phyloP scores from a whole-genome alignment of 2,797 vertebrate species.

The Limosa lapponica region DNA sequence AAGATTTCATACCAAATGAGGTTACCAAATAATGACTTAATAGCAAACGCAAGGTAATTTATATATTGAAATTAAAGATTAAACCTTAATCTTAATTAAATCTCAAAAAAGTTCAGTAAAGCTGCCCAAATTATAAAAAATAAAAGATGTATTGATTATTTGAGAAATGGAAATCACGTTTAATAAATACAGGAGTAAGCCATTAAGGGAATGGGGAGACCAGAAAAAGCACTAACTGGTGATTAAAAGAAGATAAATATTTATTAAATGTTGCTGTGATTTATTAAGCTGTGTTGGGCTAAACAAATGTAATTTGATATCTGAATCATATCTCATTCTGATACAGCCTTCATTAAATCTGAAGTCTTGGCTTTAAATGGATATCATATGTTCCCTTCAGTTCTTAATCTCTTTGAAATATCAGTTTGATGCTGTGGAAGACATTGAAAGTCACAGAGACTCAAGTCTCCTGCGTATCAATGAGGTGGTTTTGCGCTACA shows the following conservation, averaged over 20 bases:
- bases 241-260: conserved; percentile 83
- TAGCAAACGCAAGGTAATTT: conserved; percentile 45
- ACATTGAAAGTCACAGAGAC: conserved; percentile 70
- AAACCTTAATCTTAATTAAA: conserved; percentile 81
- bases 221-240: conserved; percentile 71
- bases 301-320: conserved; percentile 81
- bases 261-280: conserved; percentile 80
- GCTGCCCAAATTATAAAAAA: conserved; percentile 63
- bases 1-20: conserved; percentile 56
- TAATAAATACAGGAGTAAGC: conserved; percentile 74
- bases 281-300: conserved; percentile 76
- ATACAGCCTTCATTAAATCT: conserved; percentile 77
- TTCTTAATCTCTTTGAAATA: conserved; percentile 81
- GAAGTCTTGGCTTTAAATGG: conserved; percentile 75
- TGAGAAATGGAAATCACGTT: conserved; percentile 74
- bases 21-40: conserved; percentile 67
- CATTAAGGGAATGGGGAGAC: conserved; percentile 69
- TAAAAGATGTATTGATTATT: conserved; percentile 77
- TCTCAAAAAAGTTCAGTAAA: conserved; percentile 69
- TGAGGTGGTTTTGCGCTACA: conserved; percentile 35
- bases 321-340: conserved; percentile 77
- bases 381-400: conserved; percentile 75
- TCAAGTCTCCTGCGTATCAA: conserved; percentile 66
- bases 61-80: conserved; percentile 74
- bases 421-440: conserved; percentile 74